Percentiles rank a stretch among this genome's conserved stretches.
These are phyloP conservation scores for Mactra quadrangularis DNA, from an alignment of 1,140 invertebrate genomes.

Conservation along the genomic window DNA sequence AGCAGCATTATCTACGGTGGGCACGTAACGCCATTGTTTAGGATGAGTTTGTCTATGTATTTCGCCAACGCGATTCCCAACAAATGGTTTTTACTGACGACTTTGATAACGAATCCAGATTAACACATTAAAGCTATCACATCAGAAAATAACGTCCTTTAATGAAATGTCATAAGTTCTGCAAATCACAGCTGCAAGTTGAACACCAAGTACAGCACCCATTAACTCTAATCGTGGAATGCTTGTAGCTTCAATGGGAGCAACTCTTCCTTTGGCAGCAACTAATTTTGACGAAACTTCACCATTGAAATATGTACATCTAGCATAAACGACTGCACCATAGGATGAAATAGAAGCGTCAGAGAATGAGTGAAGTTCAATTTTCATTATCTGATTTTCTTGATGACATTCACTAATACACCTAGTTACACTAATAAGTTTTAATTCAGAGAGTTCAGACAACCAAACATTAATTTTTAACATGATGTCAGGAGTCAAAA, in stretches of 20 bases:
- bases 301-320: conserved; percentile 1
- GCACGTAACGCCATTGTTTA: conserved; percentile 38
- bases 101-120: conserved; percentile 32
- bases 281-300: neutral
- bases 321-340: conserved; percentile 17
- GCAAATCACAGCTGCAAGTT: neutral
- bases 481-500: neutral
- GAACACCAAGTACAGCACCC: conserved; percentile 4
- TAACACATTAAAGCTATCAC: conserved; percentile 44
- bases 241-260: conserved; percentile 13
- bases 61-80: conserved; percentile 44
- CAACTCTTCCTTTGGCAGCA: conserved; percentile 19
- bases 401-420: neutral
- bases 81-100: conserved; percentile 33
- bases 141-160: conserved; percentile 28
- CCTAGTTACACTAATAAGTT: neutral
- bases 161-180: neutral
- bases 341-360: conserved; percentile 8
- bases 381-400: too few species aligned
- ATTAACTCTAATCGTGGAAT: conserved; percentile 43
- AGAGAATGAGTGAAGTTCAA: conserved; percentile 24
- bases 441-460: neutral
- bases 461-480: conserved; percentile 10
- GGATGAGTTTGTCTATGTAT: conserved; percentile 12
- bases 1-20: neutral